These are phyloP conservation scores for Fragum sueziense DNA, from an alignment of 2,888 invertebrate species.

Conservation along the genomic window DNA sequence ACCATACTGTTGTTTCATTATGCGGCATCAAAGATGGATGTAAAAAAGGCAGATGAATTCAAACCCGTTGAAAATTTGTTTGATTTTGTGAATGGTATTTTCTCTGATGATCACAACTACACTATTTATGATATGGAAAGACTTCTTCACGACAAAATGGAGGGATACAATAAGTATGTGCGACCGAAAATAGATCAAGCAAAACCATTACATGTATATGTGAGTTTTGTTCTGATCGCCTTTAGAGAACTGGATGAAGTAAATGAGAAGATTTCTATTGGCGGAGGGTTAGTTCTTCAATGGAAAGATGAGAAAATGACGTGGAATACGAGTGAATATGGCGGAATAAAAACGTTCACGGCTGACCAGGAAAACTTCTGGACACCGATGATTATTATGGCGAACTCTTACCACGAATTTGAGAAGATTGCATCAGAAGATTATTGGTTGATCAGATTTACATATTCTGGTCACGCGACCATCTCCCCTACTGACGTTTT, in stretches of 20 bases:
- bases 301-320: slow-evolving; percentile 37
- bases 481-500: slow-evolving; percentile 27
- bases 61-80: too few species aligned
- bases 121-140: not conserved
- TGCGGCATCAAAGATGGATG: too few species aligned
- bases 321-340: slow-evolving; percentile 32
- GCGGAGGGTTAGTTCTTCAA: not conserved
- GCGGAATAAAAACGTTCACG: slow-evolving; percentile 15
- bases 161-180: not conserved
- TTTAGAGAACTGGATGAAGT: slow-evolving; percentile 37
- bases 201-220: not conserved
- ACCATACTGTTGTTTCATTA: too few species aligned
- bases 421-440: not conserved
- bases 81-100: too few species aligned
- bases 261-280: slow-evolving; percentile 21
- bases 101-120: not conserved
- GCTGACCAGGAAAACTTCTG: slow-evolving; percentile 26
- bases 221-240: slow-evolving; percentile 13
- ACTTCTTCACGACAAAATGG: not conserved
- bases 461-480: not conserved
- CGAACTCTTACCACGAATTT: slow-evolving; percentile 6
- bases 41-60: too few species aligned
- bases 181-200: not conserved
- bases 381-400: slow-evolving; percentile 35
- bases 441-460: slow-evolving; percentile 4